Conservation (phyloP, 1,140 invertebrate genomes). For the Drosophila simulans region DNA sequence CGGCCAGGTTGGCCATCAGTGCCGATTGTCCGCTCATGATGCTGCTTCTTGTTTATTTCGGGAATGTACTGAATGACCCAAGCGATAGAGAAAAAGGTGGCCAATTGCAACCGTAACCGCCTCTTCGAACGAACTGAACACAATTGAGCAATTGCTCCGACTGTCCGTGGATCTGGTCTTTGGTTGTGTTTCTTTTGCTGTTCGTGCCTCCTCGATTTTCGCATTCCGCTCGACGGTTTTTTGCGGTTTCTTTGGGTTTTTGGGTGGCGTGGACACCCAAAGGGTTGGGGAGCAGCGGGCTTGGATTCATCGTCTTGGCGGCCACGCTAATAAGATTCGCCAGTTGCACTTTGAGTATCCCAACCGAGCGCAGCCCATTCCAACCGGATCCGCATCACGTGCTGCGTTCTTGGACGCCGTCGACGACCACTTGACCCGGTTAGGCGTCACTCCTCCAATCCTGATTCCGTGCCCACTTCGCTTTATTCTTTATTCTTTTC, state of each 20-base stretch:
- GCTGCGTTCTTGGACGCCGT: constrained; percentile 33
- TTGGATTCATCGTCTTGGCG: constrained; percentile 58
- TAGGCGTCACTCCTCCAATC: constrained; percentile 19
- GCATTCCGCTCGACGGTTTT: constrained; percentile 19
- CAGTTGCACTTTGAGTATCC: neutral
- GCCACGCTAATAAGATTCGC: constrained; percentile 71
- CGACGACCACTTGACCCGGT: constrained; percentile 69
- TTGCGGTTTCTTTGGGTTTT: constrained; percentile 43
- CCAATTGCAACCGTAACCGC: constrained; percentile 19
- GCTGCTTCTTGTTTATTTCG: neutral
- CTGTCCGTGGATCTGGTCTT: constrained; percentile 24
- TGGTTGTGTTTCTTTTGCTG: constrained; percentile 16
- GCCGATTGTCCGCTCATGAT: constrained; percentile 5
- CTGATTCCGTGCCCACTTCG: constrained; percentile 3
- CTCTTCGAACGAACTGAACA: constrained; percentile 58
- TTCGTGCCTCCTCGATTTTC: neutral
- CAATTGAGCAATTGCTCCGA: constrained; percentile 11
- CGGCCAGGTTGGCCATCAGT: constrained; percentile 47
- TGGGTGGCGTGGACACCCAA: neutral
- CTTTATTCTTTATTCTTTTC: constrained; percentile 1
- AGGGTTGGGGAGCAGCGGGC: neutral
- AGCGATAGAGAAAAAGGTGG: neutral
- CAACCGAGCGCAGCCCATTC: no score
- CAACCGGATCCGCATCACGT: constrained; percentile 51
- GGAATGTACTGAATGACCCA: no score